phyloP scores from a whole-genome alignment of 2,888 invertebrate species.

The Chrysodeixis includens region DNA sequence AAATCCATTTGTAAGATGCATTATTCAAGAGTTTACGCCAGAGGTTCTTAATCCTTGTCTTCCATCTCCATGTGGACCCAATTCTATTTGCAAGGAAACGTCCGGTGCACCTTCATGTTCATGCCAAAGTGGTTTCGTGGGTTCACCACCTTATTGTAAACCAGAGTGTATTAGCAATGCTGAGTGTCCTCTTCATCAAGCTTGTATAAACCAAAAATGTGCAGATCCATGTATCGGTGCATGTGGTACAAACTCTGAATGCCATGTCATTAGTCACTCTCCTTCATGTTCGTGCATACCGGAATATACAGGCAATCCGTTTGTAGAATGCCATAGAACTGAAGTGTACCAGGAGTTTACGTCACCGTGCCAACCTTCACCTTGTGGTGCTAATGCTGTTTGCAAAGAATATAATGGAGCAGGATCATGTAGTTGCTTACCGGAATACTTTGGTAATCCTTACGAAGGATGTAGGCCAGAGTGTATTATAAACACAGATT shows the following conservation, averaged over 20 bases:
- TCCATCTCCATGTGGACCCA: slow-evolving; percentile 95
- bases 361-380: slow-evolving; percentile 90
- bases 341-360: slow-evolving; percentile 78
- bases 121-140: slow-evolving; percentile 91
- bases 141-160: slow-evolving; percentile 93
- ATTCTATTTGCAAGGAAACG: slow-evolving; percentile 92
- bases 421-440: slow-evolving; percentile 92
- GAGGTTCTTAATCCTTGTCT: slow-evolving; percentile 91
- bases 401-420: slow-evolving; percentile 90
- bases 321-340: slow-evolving; percentile 89
- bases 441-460: slow-evolving; percentile 93
- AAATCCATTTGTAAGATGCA: slow-evolving; percentile 93
- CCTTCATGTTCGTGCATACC: slow-evolving; percentile 91
- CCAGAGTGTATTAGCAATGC: slow-evolving; percentile 94
- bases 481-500: slow-evolving; percentile 92
- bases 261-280: slow-evolving; percentile 93
- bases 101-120: slow-evolving; percentile 93
- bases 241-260: slow-evolving; percentile 93
- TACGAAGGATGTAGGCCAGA: slow-evolving; percentile 93
- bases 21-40: slow-evolving; percentile 82
- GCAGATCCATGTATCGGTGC: slow-evolving; percentile 92
- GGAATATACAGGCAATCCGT: slow-evolving; percentile 94
- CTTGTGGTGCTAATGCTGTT: slow-evolving; percentile 91
- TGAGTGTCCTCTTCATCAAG: slow-evolving; percentile 91
- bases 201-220: slow-evolving; percentile 94